Evolutionary conservation across 2,888 invertebrate genomes (phyloP).

Genomic region (Fragum fragum): DNA sequence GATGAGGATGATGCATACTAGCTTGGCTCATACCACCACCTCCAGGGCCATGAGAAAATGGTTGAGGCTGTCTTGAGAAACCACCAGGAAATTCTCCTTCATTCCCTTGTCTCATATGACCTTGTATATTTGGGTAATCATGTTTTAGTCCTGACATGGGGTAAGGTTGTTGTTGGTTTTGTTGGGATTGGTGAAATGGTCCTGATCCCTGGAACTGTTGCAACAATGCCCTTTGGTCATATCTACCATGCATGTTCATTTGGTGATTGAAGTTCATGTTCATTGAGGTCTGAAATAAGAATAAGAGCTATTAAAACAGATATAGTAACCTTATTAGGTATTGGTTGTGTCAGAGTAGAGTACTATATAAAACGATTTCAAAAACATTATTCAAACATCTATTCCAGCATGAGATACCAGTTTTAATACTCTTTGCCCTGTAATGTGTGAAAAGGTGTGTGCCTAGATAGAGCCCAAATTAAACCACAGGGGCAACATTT

Average conservation of each 20-base stretch:
- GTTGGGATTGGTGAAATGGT: background rate
- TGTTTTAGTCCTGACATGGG: slow-evolving; percentile 4
- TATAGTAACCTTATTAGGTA: too few species aligned
- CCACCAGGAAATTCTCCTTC: background rate
- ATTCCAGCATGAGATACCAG: too few species aligned
- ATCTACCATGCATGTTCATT: slow-evolving; percentile 10
- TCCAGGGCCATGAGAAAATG: slow-evolving; percentile 7
- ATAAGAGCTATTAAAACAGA: too few species aligned
- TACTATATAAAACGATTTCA: too few species aligned
- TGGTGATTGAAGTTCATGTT: slow-evolving; percentile 18
- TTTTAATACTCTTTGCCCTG: too few species aligned
- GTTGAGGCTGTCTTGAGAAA: slow-evolving; percentile 8
- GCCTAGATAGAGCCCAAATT: too few species aligned
- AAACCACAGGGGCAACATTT: too few species aligned
- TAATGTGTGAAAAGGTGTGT: too few species aligned
- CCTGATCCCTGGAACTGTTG: slow-evolving; percentile 17
- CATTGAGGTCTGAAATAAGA: slow-evolving; percentile 44
- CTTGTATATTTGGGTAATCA: background rate
- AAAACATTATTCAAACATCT: too few species aligned
- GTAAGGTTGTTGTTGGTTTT: slow-evolving; percentile 9
- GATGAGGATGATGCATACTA: slow-evolving; percentile 58
- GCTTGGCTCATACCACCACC: slow-evolving; percentile 39
- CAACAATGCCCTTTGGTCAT: slow-evolving; percentile 14
- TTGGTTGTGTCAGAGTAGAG: too few species aligned
- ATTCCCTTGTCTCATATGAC: background rate